Conservation (phyloP, 2,888 invertebrate genomes). For the Liposcelis brunnea region DNA sequence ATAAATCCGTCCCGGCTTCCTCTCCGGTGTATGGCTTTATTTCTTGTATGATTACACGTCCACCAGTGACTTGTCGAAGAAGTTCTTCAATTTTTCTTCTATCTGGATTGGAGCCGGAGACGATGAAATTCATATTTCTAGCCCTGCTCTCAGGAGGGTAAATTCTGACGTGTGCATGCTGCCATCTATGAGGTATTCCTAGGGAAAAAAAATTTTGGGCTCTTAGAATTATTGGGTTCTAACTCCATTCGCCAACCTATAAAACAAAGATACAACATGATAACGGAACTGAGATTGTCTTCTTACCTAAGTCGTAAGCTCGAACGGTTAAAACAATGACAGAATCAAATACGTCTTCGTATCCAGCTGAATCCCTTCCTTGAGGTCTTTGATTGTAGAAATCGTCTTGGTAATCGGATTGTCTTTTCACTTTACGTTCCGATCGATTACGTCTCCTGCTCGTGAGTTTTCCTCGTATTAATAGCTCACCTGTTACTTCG, state of each 20-base stretch:
- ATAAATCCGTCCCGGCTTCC: background rate
- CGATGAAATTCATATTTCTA: conserved; percentile 62
- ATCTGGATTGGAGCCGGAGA: conserved; percentile 60
- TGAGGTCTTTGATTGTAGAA: background rate
- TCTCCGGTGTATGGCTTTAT: conserved; percentile 43
- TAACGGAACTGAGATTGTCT: too few species aligned
- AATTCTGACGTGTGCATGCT: conserved; percentile 54
- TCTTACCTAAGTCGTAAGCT: conserved; percentile 59
- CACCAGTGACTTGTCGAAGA: conserved; percentile 60
- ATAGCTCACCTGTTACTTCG: conserved; percentile 44
- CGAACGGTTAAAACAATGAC: conserved; percentile 45
- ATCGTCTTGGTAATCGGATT: background rate
- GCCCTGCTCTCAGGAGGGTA: conserved; percentile 61
- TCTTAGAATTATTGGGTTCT: too few species aligned
- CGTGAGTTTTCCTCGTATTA: background rate
- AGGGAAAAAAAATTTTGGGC: conserved; percentile 11
- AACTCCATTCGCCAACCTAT: background rate
- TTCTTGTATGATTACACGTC: conserved; percentile 55
- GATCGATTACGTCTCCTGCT: background rate
- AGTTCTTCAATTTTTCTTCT: conserved; percentile 54
- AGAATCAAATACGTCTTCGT: conserved; percentile 11
- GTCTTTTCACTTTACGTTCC: background rate
- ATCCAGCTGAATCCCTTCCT: too few species aligned
- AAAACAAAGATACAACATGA: too few species aligned
- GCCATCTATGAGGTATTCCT: conserved; percentile 57